Evolutionary conservation across 2,888 invertebrate genomes (phyloP), one percentile per base, ranked within the genome.

Genomic region (Leucophora obtusa): DNA sequence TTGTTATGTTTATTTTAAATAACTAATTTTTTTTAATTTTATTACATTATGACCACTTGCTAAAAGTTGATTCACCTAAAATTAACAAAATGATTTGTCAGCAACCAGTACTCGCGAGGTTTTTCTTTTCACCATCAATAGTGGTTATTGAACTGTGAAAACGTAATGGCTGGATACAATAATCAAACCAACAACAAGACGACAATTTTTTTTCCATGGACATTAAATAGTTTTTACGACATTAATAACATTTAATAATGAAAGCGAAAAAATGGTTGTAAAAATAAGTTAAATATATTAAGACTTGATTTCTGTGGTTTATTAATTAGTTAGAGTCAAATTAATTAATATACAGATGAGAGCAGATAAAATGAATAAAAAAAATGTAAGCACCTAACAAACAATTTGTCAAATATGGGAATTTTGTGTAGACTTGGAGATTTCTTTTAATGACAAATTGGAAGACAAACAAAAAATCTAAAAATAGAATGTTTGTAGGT

Each of bases 61-160:
- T 50, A 66, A 66, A 75, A 81, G 77, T 81, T 77, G 81, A 77
- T 81, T 81, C 69, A 77, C 65, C 76, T 54, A 56, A 77, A 56
- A 54, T 69, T 72, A 56, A 74, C 56, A 56, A 76, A 69, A 77
- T 65, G 58, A 14, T 56, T 73, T 81, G 65, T 66, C 77, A 81
- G n/a, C 43, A 14, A 47, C 43, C 11, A n/a, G 43, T 47, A 7
- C 14, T 47, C 6, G n/a, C n/a, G 38, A 47, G 15, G 43, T 14
- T 14, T 47, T 38, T 38, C 38, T 38, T 7, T n/a, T 53, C 1
- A 4, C n/a, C 24, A 8, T 24, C 33, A 63, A 60, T 59, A 10
- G 35, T 77, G 81, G 81, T 81, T 81, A 81, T 81, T 81, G 81
- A 81, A 81, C 81, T 65, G 70, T 73, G 70, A 21, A 73, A 76